These are phyloP conservation scores for Sminthopsis crassicaudata DNA, from an alignment of 2,113 vertebrate species.

Conservation along the genomic window DNA sequence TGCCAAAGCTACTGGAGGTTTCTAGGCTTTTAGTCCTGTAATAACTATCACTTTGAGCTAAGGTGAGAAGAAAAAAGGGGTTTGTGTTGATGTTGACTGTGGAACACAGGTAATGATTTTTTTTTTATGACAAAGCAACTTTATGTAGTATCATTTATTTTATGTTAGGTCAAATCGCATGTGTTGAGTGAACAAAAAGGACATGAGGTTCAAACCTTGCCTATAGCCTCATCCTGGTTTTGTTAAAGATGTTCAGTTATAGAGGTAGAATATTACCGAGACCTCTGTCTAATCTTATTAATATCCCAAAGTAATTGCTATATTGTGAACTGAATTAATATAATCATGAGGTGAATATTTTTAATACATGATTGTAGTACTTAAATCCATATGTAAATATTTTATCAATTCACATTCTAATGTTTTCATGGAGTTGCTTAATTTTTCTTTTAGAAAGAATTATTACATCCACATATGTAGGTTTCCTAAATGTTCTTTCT, in stretches of 20 bases:
- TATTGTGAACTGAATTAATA: constrained; percentile 37
- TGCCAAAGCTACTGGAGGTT: background rate
- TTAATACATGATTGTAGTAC: background rate
- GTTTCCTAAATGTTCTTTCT: constrained; percentile 30
- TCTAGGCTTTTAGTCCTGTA: background rate
- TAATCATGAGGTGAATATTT: constrained; percentile 22
- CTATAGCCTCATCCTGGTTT: background rate
- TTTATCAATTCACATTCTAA: background rate
- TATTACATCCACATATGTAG: constrained; percentile 7
- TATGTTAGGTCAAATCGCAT: background rate
- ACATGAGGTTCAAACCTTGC: background rate
- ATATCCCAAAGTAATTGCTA: constrained; percentile 24
- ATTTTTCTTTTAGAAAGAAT: constrained; percentile 20
- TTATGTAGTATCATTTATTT: background rate
- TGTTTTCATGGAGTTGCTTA: constrained; percentile 45
- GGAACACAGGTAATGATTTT: background rate
- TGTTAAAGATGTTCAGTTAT: background rate
- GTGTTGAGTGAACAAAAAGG: background rate
- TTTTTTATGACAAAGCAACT: background rate
- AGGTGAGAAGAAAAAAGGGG: background rate
- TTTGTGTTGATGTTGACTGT: background rate
- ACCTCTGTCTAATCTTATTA: constrained; percentile 35
- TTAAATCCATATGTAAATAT: background rate
- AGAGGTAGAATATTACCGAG: constrained; percentile 12
- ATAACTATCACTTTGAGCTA: background rate